Conservation (phyloP, 2,888 invertebrate genomes). For the Dryomyza anilis region DNA sequence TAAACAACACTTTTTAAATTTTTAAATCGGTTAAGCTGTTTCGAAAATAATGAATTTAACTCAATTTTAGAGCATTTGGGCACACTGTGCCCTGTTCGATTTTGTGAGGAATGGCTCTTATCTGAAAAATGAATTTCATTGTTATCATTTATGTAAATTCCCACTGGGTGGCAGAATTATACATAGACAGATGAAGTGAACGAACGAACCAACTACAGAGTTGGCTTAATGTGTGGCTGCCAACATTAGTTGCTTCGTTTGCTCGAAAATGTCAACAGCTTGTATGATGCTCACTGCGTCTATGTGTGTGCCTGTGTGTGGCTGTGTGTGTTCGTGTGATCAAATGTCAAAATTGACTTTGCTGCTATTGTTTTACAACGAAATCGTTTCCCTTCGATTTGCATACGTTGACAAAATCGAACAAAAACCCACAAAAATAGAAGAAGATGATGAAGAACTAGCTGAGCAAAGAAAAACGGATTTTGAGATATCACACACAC, state of each 20-base stretch:
- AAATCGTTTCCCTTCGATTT: slow-evolving; percentile 20
- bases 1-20: too few species aligned
- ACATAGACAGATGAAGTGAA: too few species aligned
- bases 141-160: too few species aligned
- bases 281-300: neutral
- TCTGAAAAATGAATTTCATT: too few species aligned
- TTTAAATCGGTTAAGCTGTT: too few species aligned
- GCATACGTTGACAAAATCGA: slow-evolving; percentile 18
- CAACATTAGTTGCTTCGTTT: slow-evolving; percentile 30
- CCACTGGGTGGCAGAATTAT: too few species aligned
- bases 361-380: slow-evolving; percentile 17
- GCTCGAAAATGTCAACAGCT: slow-evolving; percentile 23
- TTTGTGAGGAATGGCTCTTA: too few species aligned
- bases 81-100: too few species aligned
- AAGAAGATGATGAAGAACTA: neutral
- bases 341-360: slow-evolving; percentile 27
- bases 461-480: neutral
- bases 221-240: slow-evolving; percentile 24
- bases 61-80: too few species aligned
- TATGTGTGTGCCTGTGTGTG: neutral
- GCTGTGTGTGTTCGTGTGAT: slow-evolving; percentile 13
- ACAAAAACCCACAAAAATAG: neutral
- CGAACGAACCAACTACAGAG: neutral
- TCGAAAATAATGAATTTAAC: too few species aligned
- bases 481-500: neutral